phyloP scores from a whole-genome alignment of 2,797 vertebrate genomes.

The Emys orbicularis region DNA sequence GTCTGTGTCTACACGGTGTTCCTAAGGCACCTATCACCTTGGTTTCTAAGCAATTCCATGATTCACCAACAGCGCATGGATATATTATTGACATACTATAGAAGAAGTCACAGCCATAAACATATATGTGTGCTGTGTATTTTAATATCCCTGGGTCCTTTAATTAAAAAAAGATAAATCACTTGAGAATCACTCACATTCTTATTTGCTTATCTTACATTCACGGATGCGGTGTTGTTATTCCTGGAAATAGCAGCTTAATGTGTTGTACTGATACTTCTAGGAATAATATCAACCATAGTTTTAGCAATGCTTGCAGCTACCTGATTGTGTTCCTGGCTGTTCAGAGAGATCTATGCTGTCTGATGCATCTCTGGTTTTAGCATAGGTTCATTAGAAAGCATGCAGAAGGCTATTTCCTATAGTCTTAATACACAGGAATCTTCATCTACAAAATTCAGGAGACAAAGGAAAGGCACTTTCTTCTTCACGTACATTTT shows the following conservation, averaged over 20 bases:
- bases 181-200: not conserved
- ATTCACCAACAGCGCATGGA: not conserved
- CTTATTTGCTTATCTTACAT: not conserved
- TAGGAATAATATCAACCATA: not conserved
- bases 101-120: not conserved
- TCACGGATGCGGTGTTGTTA: not conserved
- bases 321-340: not conserved
- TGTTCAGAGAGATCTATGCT: not conserved
- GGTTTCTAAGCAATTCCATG: not conserved
- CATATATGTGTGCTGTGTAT: not conserved
- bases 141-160: not conserved
- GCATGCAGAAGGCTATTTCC: not conserved
- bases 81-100: not conserved
- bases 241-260: not conserved
- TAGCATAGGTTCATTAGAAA: fast-evolving
- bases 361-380: fast-evolving
- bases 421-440: not conserved
- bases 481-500: not conserved
- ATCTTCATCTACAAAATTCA: not conserved
- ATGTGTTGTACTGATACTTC: not conserved
- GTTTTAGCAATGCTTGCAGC: not conserved
- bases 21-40: not conserved
- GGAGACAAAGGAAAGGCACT: not conserved
- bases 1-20: not conserved
- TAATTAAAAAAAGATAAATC: not conserved